Evolutionary conservation across 2,888 invertebrate species (phyloP).

Genomic region (Oligia fasciuncula): DNA sequence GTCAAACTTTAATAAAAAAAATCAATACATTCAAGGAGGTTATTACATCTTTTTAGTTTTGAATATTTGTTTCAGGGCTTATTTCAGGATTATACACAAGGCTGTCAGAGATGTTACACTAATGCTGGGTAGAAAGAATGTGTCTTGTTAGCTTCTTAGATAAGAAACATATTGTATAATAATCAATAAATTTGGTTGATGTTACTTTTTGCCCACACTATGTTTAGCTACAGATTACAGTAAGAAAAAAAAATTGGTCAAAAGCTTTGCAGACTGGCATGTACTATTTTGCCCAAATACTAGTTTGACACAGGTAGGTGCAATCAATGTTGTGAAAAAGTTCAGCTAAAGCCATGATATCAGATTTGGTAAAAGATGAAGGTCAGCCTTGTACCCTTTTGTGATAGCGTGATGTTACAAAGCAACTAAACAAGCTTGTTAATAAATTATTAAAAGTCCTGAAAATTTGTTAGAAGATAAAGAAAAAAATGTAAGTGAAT

Average conservation of each 20-base stretch:
- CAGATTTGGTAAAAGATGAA: background rate
- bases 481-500: conserved; percentile 4
- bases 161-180: background rate
- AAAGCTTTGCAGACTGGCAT: background rate
- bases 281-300: background rate
- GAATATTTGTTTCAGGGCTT: background rate
- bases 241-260: too few species aligned
- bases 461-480: background rate
- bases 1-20: conserved; percentile 11
- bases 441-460: background rate
- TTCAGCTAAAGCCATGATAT: background rate
- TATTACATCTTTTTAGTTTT: background rate
- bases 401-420: conserved; percentile 24
- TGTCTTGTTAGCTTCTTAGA: background rate
- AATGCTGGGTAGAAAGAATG: background rate
- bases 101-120: background rate
- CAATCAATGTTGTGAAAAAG: conserved; percentile 12
- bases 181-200: conserved; percentile 9
- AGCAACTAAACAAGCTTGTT: background rate
- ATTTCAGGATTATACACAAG: background rate
- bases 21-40: conserved; percentile 8
- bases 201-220: background rate
- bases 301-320: background rate
- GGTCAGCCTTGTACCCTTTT: conserved; percentile 15
- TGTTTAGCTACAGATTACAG: too few species aligned